Percentiles rank a stretch among this genome's conserved stretches.
phyloP scores from a whole-genome alignment of 2,888 invertebrate genomes.

The Spisula subtruncata region DNA sequence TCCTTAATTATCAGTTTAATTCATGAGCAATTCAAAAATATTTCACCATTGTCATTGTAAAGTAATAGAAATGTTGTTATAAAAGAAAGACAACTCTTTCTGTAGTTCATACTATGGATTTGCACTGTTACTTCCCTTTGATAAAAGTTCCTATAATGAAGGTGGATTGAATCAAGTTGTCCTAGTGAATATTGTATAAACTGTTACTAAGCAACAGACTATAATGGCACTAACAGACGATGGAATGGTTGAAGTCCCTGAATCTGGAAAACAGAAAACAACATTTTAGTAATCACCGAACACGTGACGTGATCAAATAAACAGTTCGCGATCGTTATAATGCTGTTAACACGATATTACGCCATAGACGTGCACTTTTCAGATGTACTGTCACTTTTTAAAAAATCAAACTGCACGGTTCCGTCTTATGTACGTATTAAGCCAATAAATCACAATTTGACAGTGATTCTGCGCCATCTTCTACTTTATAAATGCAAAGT shows the following conservation, averaged over 20 bases:
- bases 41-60: background rate
- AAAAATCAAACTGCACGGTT: no score
- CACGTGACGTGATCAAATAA: background rate
- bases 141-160: background rate
- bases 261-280: slow-evolving; percentile 26
- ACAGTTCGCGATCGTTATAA: no score
- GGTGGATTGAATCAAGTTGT: slow-evolving; percentile 13
- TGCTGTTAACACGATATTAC: no score
- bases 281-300: background rate
- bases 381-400: no score
- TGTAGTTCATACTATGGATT: slow-evolving; percentile 26
- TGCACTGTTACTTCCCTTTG: slow-evolving; percentile 29
- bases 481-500: no score
- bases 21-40: background rate
- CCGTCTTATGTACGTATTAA: no score
- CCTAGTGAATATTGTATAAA: slow-evolving; percentile 19
- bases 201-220: slow-evolving; percentile 35
- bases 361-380: no score
- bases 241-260: background rate
- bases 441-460: no score
- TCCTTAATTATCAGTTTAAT: background rate
- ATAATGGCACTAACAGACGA: slow-evolving; percentile 1
- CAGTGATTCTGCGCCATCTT: no score
- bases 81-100: slow-evolving; percentile 37
- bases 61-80: background rate